Percentiles rank a stretch among this genome's conserved stretches.
Evolutionary conservation across 1,140 invertebrate genomes (phyloP).

Genomic region (Nasonia giraulti): DNA sequence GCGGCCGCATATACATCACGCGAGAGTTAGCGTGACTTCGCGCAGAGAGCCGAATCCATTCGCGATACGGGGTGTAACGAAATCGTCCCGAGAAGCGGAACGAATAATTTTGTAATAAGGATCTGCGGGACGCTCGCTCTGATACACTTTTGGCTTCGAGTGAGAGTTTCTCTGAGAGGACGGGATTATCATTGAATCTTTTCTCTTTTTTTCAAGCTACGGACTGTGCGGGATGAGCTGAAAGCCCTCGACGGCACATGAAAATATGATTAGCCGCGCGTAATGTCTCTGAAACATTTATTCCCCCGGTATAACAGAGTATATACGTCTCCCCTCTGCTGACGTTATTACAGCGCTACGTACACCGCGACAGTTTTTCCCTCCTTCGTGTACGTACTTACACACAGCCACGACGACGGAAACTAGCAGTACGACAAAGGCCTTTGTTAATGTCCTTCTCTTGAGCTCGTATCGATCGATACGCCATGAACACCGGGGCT

Average conservation of each 20-base stretch:
- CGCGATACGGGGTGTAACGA: slow-evolving; percentile 10
- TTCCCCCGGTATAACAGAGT: neutral
- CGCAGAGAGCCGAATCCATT: neutral
- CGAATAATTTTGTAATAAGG: slow-evolving; percentile 4
- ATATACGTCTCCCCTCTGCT: neutral
- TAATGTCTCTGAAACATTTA: neutral
- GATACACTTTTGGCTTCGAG: too few relatives aligned
- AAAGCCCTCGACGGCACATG: too few relatives aligned
- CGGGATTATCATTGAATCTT: too few relatives aligned
- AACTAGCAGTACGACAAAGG: slow-evolving; percentile 37
- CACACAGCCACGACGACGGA: neutral
- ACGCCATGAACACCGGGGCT: neutral
- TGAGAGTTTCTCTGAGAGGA: too few relatives aligned
- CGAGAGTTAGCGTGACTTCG: neutral
- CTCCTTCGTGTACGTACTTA: too few relatives aligned
- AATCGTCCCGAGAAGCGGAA: slow-evolving; percentile 9
- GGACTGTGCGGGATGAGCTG: too few relatives aligned
- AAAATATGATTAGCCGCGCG: neutral
- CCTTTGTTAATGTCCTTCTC: slow-evolving; percentile 46
- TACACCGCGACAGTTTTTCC: slow-evolving; percentile 8
- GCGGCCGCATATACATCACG: neutral
- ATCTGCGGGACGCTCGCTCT: neutral
- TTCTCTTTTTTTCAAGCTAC: too few relatives aligned
- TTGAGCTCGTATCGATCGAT: slow-evolving; percentile 9
- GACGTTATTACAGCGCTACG: neutral